Evolutionary conservation across 2,113 vertebrate species (phyloP).

Genomic region (Sigmodon hispidus): DNA sequence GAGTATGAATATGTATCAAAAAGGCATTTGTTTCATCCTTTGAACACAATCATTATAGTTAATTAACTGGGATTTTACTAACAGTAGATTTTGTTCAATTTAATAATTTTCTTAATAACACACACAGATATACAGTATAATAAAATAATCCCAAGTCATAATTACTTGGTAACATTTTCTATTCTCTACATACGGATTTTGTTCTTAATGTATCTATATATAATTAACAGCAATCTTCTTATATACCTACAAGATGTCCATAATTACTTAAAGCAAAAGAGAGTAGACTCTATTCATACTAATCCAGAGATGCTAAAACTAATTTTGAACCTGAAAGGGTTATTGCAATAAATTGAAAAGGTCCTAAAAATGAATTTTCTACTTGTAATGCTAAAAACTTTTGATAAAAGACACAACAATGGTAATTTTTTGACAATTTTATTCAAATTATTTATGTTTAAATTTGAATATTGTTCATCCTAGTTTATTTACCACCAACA

Average conservation of each 20-base stretch:
- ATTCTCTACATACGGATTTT: neutral
- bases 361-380: constrained; percentile 66
- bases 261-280: constrained; percentile 44
- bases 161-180: neutral
- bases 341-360: constrained; percentile 40
- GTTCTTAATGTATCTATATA: constrained; percentile 5
- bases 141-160: constrained; percentile 22
- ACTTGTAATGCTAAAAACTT: constrained; percentile 48
- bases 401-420: constrained; percentile 44
- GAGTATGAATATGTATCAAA: neutral
- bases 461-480: constrained; percentile 79
- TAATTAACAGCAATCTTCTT: neutral
- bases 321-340: neutral
- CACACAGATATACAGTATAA: neutral
- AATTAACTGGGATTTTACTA: neutral
- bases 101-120: constrained; percentile 11
- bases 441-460: constrained; percentile 77
- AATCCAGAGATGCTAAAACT: neutral
- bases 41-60: constrained; percentile 21
- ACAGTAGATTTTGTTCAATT: neutral
- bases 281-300: neutral
- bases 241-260: constrained; percentile 29
- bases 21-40: neutral
- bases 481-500: constrained; percentile 83
- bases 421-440: constrained; percentile 77